These are phyloP conservation scores for Aegotheles bennettii DNA, from an alignment of 2,113 vertebrate genomes.

Conservation along the genomic window DNA sequence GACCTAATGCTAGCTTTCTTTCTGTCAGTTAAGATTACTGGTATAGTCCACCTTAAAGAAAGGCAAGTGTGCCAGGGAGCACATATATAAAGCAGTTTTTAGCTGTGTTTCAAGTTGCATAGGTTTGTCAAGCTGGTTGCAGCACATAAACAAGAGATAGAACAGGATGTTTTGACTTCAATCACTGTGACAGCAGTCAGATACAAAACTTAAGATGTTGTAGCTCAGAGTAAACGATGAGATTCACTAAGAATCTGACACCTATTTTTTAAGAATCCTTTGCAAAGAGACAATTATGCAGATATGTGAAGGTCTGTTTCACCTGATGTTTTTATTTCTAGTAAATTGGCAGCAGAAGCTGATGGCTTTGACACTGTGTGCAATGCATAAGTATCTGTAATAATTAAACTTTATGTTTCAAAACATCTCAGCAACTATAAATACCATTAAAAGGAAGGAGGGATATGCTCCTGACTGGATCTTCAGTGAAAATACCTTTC, in stretches of 20 bases:
- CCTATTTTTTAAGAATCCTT: conserved; percentile 33
- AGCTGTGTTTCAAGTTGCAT: not conserved
- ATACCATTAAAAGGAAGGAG: conserved; percentile 29
- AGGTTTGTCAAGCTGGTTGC: not conserved
- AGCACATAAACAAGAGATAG: not conserved
- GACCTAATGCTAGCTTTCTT: not conserved
- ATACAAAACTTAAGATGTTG: conserved; percentile 15
- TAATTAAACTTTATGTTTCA: conserved; percentile 58
- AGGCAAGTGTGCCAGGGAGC: not conserved
- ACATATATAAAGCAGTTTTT: not conserved
- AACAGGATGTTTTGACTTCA: conserved; percentile 24
- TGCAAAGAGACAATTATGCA: conserved; percentile 43
- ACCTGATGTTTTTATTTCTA: conserved; percentile 5
- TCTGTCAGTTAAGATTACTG: not conserved
- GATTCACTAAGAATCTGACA: conserved; percentile 8
- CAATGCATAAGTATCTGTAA: not conserved
- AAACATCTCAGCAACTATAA: conserved; percentile 44
- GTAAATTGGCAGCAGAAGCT: conserved; percentile 2
- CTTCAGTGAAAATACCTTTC: conserved; percentile 25
- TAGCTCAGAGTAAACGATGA: conserved; percentile 40
- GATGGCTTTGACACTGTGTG: not conserved
- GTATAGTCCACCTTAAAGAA: not conserved
- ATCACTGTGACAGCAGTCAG: conserved; percentile 38
- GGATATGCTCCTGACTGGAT: not conserved
- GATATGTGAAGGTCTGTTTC: conserved; percentile 22